A percentile compares a stretch with the other conserved stretches of the same genome.
phyloP scores from a whole-genome alignment of 2,888 invertebrate genomes.

The Punctoribates punctum region DNA sequence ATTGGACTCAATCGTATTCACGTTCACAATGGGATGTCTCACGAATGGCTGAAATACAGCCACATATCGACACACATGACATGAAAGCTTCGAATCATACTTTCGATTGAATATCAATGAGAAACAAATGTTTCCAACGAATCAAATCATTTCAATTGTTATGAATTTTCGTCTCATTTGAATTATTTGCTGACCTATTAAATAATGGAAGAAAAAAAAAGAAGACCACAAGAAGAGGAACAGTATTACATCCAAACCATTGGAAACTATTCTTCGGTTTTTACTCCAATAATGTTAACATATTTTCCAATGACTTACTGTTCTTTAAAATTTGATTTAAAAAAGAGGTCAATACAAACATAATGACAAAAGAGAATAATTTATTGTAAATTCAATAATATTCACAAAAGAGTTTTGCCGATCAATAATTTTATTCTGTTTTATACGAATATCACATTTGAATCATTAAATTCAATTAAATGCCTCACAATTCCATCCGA shows the following conservation, averaged over 20 bases:
- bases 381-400: slow-evolving; percentile 30
- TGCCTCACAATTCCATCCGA: neutral
- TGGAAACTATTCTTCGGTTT: neutral
- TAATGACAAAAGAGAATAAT: slow-evolving; percentile 28
- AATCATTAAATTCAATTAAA: too few species aligned
- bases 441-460: neutral
- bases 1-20: slow-evolving; percentile 11
- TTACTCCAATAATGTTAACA: slow-evolving; percentile 15
- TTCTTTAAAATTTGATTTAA: neutral
- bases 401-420: neutral
- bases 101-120: neutral
- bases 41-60: slow-evolving; percentile 16
- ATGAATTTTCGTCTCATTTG: slow-evolving; percentile 21
- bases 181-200: slow-evolving; percentile 4
- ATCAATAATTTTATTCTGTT: neutral
- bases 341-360: slow-evolving; percentile 27
- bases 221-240: slow-evolving; percentile 12
- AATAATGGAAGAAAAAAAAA: neutral
- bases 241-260: neutral
- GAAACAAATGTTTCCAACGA: neutral
- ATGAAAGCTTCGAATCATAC: neutral
- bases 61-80: neutral
- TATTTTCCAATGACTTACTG: slow-evolving; percentile 29
- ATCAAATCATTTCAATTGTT: slow-evolving; percentile 15
- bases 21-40: slow-evolving; percentile 23